Evolutionary conservation across 2,113 vertebrate genomes (phyloP), one percentile per base, ranked within the genome.

Genomic region (Grus americana): DNA sequence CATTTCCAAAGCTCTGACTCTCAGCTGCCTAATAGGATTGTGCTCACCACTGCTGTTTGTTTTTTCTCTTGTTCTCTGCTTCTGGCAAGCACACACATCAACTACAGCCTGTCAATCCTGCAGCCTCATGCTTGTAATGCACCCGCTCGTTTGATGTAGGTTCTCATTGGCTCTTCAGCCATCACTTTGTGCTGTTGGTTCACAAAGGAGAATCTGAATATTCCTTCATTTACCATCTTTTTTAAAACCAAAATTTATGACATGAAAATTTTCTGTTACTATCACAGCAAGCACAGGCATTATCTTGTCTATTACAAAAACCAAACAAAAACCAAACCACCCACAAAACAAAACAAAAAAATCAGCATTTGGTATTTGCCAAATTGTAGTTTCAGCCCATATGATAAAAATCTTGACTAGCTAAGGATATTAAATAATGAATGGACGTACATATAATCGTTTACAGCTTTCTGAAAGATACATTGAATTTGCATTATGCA

Each of bases 101-200:
- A 8, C 34, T 32, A 36, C 18, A 63, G 26, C 23, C 55, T 30
- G 9, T 46, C 61, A 52, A 1, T 29, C 62, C 57, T 65, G 29
- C 32, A 67, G 46, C 47, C n/a, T 38, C 1, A 0, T 61, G 24
- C 52, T 73, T 74, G 27, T 44, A 61, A 57, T 0, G 0, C 1
- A 0, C 5, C 34, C 36, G 30, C 5, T 34, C 1, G 0, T 54
- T 63, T 4, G 3, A 18, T 1, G 0, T 29, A 74, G 42, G 14
- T 32, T 55, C 30, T 46, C 8, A 10, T 14, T 10, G 9, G 12
- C 6, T 46, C 18, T 55, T 75, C 44, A 58, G 29, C 27, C n/a
- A 15, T 29, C 3, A 1, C 29, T 42, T 36, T 59, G 44, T 20
- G 10, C 30, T 16, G 3, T 36, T 57, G 2, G 18, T 34, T 74